Base-by-base conservation (phyloP, 2,113 vertebrate species). In the Theropithecus gelada region DNA sequence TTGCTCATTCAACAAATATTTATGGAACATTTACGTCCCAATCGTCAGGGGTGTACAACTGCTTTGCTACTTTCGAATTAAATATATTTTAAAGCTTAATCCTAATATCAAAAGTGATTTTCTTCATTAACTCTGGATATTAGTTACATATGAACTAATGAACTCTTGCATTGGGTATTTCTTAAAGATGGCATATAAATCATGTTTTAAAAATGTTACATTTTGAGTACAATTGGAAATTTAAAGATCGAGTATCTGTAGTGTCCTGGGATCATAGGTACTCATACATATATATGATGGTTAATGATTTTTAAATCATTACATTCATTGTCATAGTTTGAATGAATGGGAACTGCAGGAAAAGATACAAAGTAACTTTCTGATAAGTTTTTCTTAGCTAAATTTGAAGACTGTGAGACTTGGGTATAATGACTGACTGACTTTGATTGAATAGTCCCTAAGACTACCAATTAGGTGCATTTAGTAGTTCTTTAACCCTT, bases 21-120 rank as follows among this genome's bases (percentile, higher is more conserved):
- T 83, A 48, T 68, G 93, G 70, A 76, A 43, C 7, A 23, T 52
- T 90, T 52, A 52, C 45, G 27, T 91, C 61, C 32, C 35, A 66
- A 0, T 64, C 48, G 20, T 40, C 64, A 32, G 66, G 68, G 1
- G 0, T 83, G 35, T 84, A 52, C 38, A 79, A 52, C 8, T 13
- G 35, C 59, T 88, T 73, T 73, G 59, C 87, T 87, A 81, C 22
- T 88, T 73, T 50, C 18, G 79, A 59, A 73, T 17, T 25, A 87
- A 90, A 75, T 57, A n/a, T 64, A 66, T 83, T 93, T 80, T 85
- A 72, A 93, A 90, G 35, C 38, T 94, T 94, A 91, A 61, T 83
- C 35, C 61, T 88, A 52, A 50, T 80, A 38, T 75, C 38, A 52
- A 78, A 96, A 91, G n/a, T 82, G 32, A 66, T 76, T 95, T 93